phyloP scores from a whole-genome alignment of 2,888 invertebrate genomes.

The Ochlodes sylvanus region DNA sequence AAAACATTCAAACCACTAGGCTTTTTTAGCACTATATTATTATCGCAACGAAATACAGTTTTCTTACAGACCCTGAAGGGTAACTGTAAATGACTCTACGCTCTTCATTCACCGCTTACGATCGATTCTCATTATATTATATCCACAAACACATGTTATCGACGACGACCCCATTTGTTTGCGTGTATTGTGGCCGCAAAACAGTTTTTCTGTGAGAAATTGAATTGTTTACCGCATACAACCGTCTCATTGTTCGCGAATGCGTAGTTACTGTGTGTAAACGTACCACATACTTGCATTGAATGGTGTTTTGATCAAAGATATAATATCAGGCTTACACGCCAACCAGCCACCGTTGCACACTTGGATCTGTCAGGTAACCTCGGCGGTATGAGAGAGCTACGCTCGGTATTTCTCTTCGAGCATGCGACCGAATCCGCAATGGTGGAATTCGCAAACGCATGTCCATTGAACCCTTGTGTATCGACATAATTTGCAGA shows the following conservation, averaged over 20 bases:
- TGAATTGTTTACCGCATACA: constrained; percentile 6
- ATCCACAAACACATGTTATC: not conserved
- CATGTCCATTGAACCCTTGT: too few relatives aligned
- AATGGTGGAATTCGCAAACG: not conserved
- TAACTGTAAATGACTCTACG: not conserved
- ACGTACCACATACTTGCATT: constrained; percentile 12
- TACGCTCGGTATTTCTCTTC: not conserved
- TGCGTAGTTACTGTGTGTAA: constrained; percentile 11
- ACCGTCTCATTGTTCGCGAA: not conserved
- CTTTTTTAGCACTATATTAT: too few relatives aligned
- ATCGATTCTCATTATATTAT: not conserved
- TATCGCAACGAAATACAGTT: too few relatives aligned
- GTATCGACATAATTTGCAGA: not conserved
- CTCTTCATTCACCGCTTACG: not conserved
- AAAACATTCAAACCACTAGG: too few relatives aligned
- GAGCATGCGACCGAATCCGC: not conserved
- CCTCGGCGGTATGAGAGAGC: not conserved
- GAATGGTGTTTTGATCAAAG: constrained; percentile 7
- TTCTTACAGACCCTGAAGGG: too few relatives aligned
- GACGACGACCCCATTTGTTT: constrained; percentile 9
- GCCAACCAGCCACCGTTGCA: constrained; percentile 6
- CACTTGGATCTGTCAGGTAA: not conserved
- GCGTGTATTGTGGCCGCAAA: constrained; percentile 1
- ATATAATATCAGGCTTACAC: constrained; percentile 9
- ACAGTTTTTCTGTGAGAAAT: constrained; percentile 17